Conservation (phyloP, 2,113 vertebrate species). For the Menura novaehollandiae region DNA sequence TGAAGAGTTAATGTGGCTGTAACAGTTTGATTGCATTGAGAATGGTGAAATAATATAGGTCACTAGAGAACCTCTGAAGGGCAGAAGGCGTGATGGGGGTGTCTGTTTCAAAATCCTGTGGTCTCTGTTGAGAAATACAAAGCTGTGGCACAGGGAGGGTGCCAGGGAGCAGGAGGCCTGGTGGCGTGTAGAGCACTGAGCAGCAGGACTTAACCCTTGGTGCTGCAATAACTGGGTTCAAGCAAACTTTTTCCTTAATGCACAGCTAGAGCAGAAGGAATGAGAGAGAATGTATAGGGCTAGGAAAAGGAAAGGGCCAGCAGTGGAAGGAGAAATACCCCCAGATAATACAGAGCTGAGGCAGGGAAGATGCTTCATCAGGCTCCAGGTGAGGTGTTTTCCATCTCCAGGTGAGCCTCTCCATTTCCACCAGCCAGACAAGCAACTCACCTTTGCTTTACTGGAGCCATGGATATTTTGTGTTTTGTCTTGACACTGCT, state of each 20-base stretch:
- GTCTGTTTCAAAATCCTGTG: not conserved
- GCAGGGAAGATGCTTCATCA: not conserved
- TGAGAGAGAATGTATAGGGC: not conserved
- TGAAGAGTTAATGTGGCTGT: not conserved
- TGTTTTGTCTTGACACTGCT: not conserved
- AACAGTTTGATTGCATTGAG: not conserved
- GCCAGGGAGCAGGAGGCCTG: not conserved
- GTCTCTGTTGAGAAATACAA: not conserved
- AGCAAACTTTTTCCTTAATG: not conserved
- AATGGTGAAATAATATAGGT: not conserved
- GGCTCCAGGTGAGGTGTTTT: not conserved
- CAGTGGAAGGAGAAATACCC: not conserved
- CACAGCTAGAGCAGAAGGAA: not conserved
- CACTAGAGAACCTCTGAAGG: not conserved
- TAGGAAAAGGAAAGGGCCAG: not conserved
- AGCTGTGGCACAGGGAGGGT: not conserved
- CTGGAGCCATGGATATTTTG: accelerated
- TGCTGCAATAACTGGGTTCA: not conserved
- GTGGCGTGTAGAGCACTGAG: not conserved
- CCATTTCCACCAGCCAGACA: not conserved
- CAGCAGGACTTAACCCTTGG: not conserved
- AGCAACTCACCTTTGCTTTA: not conserved
- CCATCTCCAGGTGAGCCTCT: not conserved
- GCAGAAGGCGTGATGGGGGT: not conserved
- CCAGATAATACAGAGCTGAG: accelerated